Base-by-base conservation (phyloP, 2,113 vertebrate genomes). In the Callorhinus ursinus region DNA sequence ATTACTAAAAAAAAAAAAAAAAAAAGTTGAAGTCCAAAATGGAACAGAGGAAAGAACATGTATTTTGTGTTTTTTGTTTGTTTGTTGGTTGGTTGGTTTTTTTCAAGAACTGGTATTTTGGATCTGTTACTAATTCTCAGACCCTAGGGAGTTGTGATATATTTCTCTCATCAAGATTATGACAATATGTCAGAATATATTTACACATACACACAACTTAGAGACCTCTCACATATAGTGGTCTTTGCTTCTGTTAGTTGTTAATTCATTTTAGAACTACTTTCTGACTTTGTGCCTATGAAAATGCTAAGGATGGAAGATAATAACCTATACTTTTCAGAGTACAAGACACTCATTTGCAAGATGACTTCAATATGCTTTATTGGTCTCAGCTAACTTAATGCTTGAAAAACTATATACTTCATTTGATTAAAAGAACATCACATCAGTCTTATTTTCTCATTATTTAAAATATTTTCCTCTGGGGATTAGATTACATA, bases 1-100 rank as follows among this genome's bases (percentile, higher is more conserved):
- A 96, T 98, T 97, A 92, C 10, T 93, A 96, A 92, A 63, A 97
- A 72, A 96, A 92, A 63, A 96, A 92, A 63, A 97, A 72, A 67
- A 69, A 49, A 49, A 76, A 76, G 24, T 46, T 76, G 14, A 67
- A 74, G 24, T 49, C 91, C 65, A 76, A 88, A 85, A 11, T 83
- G 13, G 6, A 76, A 59, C 57, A 51, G 46, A 94, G 24, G 24
- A 76, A 65, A 81, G 14, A 80, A 22, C 26, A 31, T n/a, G 16
- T 42, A 42, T 28, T 85, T 96, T 79, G 46, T 85, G 85, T 11
- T 11, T 11, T 53, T 53, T 53, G 51, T 53, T 53, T 63, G 12
- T 1, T 18, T 36, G n/a, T 12, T 80, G 12, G 51, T 14, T 53
- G 12, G 12, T 14, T 53, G 13, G 11, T 3, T 53, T 53, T 53